Conservation (phyloP, 2,113 vertebrate genomes). For the Prolemur simus region DNA sequence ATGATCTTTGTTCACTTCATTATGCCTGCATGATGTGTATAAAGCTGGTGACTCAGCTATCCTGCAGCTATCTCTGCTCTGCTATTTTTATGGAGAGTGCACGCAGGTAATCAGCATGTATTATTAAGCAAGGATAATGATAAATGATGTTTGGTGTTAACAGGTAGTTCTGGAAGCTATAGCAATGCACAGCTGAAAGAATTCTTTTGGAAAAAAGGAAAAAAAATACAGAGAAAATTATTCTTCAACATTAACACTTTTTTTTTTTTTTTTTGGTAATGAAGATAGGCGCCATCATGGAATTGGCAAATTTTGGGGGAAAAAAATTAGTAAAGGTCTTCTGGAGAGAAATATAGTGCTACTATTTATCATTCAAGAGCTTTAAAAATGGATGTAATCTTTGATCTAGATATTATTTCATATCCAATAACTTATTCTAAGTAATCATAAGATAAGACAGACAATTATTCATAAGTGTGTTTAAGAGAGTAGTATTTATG, state of each 20-base stretch:
- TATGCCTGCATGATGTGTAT: constrained; percentile 59
- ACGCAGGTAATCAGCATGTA: constrained; percentile 76
- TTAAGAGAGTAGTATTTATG: neutral
- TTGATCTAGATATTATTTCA: constrained; percentile 18
- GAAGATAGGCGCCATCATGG: neutral
- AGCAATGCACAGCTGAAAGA: neutral
- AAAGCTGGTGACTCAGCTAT: constrained; percentile 62
- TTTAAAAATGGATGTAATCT: neutral
- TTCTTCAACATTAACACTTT: neutral
- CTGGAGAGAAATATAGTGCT: neutral
- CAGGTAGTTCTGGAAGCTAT: constrained; percentile 49
- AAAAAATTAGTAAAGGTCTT: neutral
- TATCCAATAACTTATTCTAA: constrained; percentile 29
- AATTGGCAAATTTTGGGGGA: neutral
- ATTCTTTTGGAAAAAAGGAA: constrained; percentile 19
- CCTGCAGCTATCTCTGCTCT: constrained; percentile 49
- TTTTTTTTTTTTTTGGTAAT: neutral
- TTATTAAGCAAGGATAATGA: constrained; percentile 75
- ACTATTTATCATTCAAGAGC: neutral
- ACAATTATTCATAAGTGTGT: neutral
- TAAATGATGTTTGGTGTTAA: constrained; percentile 48
- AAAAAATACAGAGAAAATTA: neutral
- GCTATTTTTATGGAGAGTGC: constrained; percentile 74
- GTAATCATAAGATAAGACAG: neutral
- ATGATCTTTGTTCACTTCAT: constrained; percentile 26